Evolutionary conservation across 2,113 vertebrate genomes (phyloP).

Genomic region (Eulacestoma nigropectus): DNA sequence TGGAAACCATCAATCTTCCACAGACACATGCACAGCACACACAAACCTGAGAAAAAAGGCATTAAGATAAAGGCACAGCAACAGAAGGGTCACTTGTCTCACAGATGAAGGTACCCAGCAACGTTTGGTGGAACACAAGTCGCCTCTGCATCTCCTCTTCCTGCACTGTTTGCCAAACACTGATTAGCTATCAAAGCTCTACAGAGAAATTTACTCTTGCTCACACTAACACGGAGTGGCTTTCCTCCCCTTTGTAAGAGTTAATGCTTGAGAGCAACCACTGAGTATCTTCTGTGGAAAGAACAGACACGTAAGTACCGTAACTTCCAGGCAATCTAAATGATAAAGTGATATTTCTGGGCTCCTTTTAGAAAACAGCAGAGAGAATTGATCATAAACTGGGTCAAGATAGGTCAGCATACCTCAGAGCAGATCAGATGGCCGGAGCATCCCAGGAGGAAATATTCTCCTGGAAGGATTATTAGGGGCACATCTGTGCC

Average conservation of each 20-base stretch:
- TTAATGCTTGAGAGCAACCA: neutral
- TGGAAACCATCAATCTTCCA: neutral
- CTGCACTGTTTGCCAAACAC: neutral
- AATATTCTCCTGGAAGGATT: conserved; percentile 51
- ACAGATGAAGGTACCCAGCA: neutral
- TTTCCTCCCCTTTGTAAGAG: neutral
- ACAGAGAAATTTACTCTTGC: neutral
- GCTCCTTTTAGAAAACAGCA: conserved; percentile 4
- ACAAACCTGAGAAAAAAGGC: neutral
- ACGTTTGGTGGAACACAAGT: neutral
- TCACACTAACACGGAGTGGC: neutral
- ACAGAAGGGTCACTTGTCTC: neutral
- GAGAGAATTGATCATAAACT: conserved; percentile 58
- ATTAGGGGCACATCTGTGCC: conserved; percentile 63
- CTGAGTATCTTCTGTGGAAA: neutral
- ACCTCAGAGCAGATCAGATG: conserved; percentile 60
- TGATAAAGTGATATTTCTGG: conserved; percentile 14
- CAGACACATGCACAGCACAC: neutral
- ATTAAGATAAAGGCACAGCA: neutral
- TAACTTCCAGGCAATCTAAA: conserved; percentile 29
- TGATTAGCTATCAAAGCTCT: neutral
- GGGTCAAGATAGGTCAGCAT: conserved; percentile 55
- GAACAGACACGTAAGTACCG: neutral
- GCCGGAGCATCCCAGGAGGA: conserved; percentile 54
- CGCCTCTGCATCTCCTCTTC: neutral